Evolutionary conservation across 1,140 invertebrate genomes (phyloP).

Genomic region (Drosophila obscura): DNA sequence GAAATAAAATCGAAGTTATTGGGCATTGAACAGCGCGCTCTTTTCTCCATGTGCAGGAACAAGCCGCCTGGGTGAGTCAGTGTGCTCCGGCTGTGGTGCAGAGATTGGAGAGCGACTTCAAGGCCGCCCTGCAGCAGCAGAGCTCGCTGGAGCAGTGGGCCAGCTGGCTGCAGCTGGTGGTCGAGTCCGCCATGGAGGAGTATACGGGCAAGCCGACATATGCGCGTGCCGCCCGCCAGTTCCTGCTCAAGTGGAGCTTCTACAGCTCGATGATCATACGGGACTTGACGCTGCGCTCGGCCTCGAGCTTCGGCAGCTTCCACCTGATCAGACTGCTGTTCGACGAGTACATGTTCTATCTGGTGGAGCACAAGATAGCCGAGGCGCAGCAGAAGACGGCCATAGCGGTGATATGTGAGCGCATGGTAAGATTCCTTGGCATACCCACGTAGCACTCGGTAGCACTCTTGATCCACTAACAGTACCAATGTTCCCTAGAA

Average conservation of each 20-base stretch:
- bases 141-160: conserved; percentile 98
- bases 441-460: neutral
- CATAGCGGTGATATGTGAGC: conserved; percentile 93
- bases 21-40: neutral
- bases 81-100: conserved; percentile 95
- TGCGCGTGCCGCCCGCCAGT: conserved; percentile 95
- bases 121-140: conserved; percentile 95
- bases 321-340: conserved; percentile 98
- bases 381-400: conserved; percentile 94
- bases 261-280: conserved; percentile 99
- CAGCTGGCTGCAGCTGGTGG: conserved; percentile 96
- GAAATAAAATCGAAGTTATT: neutral
- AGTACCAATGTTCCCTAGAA: conserved; percentile 55
- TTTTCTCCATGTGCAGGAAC: conserved; percentile 80
- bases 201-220: conserved; percentile 94
- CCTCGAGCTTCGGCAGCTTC: conserved; percentile 99
- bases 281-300: conserved; percentile 96
- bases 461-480: conserved; percentile 6
- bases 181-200: conserved; percentile 93
- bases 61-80: conserved; percentile 98
- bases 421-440: conserved; percentile 62
- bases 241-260: conserved; percentile 99
- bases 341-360: conserved; percentile 99
- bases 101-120: conserved; percentile 96
- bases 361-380: conserved; percentile 98